A percentile compares a stretch with the other conserved stretches of the same genome.
phyloP scores from a whole-genome alignment of 2,888 invertebrate species.

The Dryobotodes eremita region DNA sequence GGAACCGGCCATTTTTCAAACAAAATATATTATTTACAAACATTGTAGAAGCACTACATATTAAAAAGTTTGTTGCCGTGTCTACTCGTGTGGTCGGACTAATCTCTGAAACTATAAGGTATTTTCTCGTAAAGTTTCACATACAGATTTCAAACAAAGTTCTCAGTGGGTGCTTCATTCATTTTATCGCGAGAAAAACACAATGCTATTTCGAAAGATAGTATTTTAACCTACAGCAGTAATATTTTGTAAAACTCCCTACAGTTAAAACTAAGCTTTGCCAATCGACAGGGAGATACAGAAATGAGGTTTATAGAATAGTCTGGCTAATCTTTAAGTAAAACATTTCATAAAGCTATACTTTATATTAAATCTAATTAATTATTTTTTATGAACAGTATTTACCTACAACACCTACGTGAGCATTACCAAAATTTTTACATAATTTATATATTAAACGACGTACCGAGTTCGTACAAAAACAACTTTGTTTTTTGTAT shows the following conservation, averaged over 20 bases:
- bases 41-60: slow-evolving; percentile 23
- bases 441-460: slow-evolving; percentile 4
- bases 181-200: neutral
- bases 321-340: neutral
- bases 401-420: slow-evolving; percentile 2
- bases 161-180: neutral
- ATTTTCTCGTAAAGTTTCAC: slow-evolving; percentile 8
- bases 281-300: neutral
- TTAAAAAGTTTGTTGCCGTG: slow-evolving; percentile 7
- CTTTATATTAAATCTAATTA: neutral
- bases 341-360: neutral
- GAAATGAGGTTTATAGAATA: neutral
- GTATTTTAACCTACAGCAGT: neutral
- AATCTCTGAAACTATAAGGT: slow-evolving; percentile 14
- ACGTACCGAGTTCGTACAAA: neutral
- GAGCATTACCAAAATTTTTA: neutral
- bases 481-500: slow-evolving; percentile 15
- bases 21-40: slow-evolving; percentile 45
- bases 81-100: slow-evolving; percentile 3
- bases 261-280: neutral
- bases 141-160: slow-evolving; percentile 26
- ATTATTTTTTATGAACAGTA: neutral
- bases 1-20: slow-evolving; percentile 21
- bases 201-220: neutral
- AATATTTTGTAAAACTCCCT: neutral